Base-by-base conservation (phyloP, 2,888 invertebrate genomes). In the Macrophya annulata region DNA sequence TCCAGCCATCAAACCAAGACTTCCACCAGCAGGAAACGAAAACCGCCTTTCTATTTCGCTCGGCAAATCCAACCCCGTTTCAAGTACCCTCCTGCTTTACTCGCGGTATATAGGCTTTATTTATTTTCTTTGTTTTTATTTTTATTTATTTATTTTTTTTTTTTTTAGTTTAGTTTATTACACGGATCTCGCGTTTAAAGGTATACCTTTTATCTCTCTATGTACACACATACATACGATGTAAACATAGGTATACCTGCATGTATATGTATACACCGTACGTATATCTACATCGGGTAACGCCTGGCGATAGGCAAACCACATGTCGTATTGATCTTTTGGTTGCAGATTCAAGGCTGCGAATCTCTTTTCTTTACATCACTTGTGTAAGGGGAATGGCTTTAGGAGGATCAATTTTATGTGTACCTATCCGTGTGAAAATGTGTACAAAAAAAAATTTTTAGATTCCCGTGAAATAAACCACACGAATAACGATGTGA, bases 101-200 rank as follows among this genome's bases (percentile, higher is more conserved):
- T 37, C 51, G 68, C 10, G 55, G 48, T 68, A 45, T 62, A 59
- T 65, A 21, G 83, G 83, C 83, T 83, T 68, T 48, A 45, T 81
- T 21, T 76, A 86, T 51, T 48, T 21, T 48, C 37, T 77, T 59
- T 71, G 55, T 68, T 31, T 59, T 79, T 74, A 71, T 2, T 43
- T 5, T 43, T 4, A 0, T 43, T 81, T 81, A 59, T 84, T 81
- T 84, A 86, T 77, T 2, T 43, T 5, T 43, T 4, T 0, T 43
- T 81, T 81, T 65, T 84, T 81, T 84, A 86, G 86, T 87, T 88
- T 87, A 90, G 89, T 90, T 91, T 88, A 89, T 89, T 88, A 88
- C 85, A 85, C 86, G 74, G 81, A 85, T 87, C 87, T 85, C 72
- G 84, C 72, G 51, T 74, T 59, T 59, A 21, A 74, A 48, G 68